Conservation (phyloP, 2,888 invertebrate species). For the Drosophila yooni region DNA sequence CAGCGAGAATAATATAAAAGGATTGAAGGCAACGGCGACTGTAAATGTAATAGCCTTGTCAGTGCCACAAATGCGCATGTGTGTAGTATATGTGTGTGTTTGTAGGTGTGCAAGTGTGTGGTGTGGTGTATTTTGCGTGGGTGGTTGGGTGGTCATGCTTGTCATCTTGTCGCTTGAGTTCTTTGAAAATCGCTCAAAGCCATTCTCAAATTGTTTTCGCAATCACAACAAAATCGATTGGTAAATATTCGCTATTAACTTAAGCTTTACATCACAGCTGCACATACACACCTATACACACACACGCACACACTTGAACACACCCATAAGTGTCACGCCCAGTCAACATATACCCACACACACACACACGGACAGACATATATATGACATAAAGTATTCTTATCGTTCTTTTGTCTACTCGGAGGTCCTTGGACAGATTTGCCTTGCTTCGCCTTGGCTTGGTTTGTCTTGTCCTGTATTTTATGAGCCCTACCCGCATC, state of each 20-base stretch:
- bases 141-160: constrained; percentile 50
- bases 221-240: constrained; percentile 76
- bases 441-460: constrained; percentile 23
- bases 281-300: constrained; percentile 6
- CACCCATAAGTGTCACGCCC: constrained; percentile 23
- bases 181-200: constrained; percentile 70
- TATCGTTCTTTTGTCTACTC: constrained; percentile 45
- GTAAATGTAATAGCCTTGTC: constrained; percentile 25
- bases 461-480: constrained; percentile 35
- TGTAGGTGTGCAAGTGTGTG: constrained; percentile 4
- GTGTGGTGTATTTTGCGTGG: neutral
- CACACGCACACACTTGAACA: constrained; percentile 3
- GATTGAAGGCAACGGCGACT: constrained; percentile 31
- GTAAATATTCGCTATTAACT: constrained; percentile 65
- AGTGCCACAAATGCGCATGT: constrained; percentile 33
- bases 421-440: constrained; percentile 25
- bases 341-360: constrained; percentile 14
- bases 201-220: constrained; percentile 76
- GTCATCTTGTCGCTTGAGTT: constrained; percentile 62
- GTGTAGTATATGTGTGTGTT: constrained; percentile 4
- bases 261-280: constrained; percentile 44
- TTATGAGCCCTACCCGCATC: constrained; percentile 36
- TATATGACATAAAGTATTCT: constrained; percentile 40
- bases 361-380: neutral
- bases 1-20: constrained; percentile 39